Percentiles rank a stretch among this genome's conserved stretches.
These are phyloP conservation scores for Cheilinus undulatus DNA, from an alignment of 2,113 vertebrate genomes.

Conservation along the genomic window DNA sequence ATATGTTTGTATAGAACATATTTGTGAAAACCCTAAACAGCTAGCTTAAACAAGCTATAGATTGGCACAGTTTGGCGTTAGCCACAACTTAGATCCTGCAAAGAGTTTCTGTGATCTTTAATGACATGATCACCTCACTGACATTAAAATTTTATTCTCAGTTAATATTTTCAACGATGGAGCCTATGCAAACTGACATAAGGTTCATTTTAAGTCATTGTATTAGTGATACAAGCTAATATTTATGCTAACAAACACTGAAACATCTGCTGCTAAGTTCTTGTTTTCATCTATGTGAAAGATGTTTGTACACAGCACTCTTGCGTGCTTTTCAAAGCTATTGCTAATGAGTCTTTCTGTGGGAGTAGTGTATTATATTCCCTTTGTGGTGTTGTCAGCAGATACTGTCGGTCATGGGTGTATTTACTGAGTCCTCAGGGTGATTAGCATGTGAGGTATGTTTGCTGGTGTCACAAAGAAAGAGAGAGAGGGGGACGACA, in stretches of 20 bases:
- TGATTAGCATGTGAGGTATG: neutral
- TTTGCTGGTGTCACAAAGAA: neutral
- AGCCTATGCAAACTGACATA: too few species aligned
- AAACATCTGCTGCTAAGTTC: neutral
- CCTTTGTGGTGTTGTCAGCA: conserved; percentile 41
- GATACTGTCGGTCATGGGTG: conserved; percentile 35
- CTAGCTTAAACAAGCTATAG: too few species aligned
- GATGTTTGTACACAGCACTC: conserved; percentile 10
- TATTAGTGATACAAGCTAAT: too few species aligned
- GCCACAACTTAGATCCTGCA: too few species aligned
- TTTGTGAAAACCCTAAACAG: too few species aligned
- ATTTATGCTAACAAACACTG: neutral
- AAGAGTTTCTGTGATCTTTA: too few species aligned
- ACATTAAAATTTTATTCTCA: too few species aligned
- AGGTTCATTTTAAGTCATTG: too few species aligned
- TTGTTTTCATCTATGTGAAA: conserved; percentile 15
- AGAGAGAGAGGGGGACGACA: neutral
- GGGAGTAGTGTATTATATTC: conserved; percentile 4
- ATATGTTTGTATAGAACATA: too few species aligned
- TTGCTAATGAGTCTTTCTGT: conserved; percentile 22
- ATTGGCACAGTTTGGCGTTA: too few species aligned
- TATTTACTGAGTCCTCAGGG: conserved; percentile 31
- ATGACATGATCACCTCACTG: too few species aligned
- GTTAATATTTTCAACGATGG: too few species aligned
- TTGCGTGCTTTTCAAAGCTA: neutral